phyloP scores from a whole-genome alignment of 2,113 vertebrate genomes.

The Leucopsar rothschildi region DNA sequence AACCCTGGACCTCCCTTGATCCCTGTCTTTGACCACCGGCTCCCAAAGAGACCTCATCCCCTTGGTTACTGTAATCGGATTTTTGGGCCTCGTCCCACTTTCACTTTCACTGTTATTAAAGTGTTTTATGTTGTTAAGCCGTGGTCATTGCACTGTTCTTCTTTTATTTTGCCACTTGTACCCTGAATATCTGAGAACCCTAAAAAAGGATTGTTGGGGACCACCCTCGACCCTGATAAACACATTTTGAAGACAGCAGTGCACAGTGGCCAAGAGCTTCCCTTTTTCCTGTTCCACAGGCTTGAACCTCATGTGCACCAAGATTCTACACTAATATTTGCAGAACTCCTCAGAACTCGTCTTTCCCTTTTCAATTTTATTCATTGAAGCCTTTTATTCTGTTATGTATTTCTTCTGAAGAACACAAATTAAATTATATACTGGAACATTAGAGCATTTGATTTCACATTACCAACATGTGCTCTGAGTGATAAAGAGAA shows the following conservation, averaged over 20 bases:
- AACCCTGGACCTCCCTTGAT: no score
- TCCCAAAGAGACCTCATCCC: no score
- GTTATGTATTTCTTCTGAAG: not conserved
- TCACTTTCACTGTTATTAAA: no score
- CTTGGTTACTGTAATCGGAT: no score
- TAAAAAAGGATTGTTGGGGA: no score
- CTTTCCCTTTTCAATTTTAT: not conserved
- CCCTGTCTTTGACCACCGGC: no score
- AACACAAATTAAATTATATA: not conserved
- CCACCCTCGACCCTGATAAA: no score
- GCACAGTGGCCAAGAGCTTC: not conserved
- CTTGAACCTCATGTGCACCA: fast-evolving
- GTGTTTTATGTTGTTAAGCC: no score
- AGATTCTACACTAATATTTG: not conserved
- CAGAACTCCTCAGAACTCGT: not conserved
- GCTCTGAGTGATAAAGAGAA: not conserved
- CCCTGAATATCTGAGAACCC: no score
- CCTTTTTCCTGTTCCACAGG: not conserved
- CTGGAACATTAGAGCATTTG: not conserved
- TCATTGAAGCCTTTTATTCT: not conserved
- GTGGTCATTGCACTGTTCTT: no score
- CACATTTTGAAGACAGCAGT: not conserved
- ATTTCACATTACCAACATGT: not conserved
- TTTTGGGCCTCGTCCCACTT: no score
- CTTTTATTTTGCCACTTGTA: no score